These are phyloP conservation scores for Sapajus apella DNA, from an alignment of 2,113 vertebrate species.

Conservation along the genomic window DNA sequence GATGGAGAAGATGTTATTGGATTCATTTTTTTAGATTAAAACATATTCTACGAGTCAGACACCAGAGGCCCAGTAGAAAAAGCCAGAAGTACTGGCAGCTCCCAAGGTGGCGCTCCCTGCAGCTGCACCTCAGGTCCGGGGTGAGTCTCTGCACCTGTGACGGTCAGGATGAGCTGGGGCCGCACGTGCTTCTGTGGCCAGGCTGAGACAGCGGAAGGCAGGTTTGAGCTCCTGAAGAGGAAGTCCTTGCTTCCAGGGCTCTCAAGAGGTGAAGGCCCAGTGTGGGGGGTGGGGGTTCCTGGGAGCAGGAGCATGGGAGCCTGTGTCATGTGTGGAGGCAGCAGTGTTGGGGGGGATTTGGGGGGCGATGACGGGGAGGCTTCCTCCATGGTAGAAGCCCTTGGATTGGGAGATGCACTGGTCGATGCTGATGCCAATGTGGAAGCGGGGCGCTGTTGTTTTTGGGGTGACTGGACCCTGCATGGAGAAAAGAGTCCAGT, in stretches of 20 bases:
- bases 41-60: too few relatives aligned
- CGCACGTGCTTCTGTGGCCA: accelerated
- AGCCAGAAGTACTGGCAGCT: background rate
- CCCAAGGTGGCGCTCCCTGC: background rate
- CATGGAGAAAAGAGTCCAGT: background rate
- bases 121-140: background rate
- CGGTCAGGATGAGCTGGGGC: accelerated
- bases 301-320: too few relatives aligned
- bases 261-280: accelerated
- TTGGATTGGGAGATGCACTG: background rate
- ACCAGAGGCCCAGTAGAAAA: background rate
- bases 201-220: background rate
- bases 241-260: too few relatives aligned
- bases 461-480: background rate
- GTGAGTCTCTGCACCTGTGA: accelerated
- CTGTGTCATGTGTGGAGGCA: background rate
- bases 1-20: background rate
- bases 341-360: background rate
- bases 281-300: background rate
- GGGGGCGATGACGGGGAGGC: too few relatives aligned
- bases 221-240: background rate
- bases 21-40: background rate
- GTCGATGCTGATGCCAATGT: background rate
- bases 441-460: background rate
- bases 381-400: background rate